Percentiles rank a stretch among this genome's conserved stretches.
Conservation (phyloP, 2,797 vertebrate genomes). For the Simalia tracyae region DNA sequence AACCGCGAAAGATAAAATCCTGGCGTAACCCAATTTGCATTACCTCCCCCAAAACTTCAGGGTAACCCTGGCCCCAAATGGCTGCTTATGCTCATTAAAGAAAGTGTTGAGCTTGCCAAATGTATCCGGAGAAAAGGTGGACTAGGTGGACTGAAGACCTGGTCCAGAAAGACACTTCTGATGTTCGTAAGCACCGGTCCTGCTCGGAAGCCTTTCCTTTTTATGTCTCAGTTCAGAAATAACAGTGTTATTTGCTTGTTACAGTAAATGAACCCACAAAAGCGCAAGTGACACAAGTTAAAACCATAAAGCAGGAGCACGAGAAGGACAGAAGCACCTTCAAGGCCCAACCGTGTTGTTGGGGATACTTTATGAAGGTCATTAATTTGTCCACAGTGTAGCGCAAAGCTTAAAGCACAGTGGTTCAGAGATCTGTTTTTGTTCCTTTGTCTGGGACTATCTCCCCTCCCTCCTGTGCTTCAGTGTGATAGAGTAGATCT, state of each 20-base stretch:
- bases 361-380: not conserved
- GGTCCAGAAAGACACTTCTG: not conserved
- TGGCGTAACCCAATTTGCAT: not conserved
- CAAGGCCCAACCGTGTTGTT: not conserved
- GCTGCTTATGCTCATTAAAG: not conserved
- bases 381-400: not conserved
- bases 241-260: not conserved
- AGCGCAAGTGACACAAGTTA: not conserved
- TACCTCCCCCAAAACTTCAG: not conserved
- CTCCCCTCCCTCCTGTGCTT: not conserved
- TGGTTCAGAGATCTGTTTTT: not conserved
- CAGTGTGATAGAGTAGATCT: not conserved
- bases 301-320: not conserved
- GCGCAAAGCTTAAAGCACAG: not conserved
- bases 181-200: not conserved
- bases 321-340: not conserved
- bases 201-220: not conserved
- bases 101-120: not conserved
- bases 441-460: not conserved
- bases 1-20: not conserved
- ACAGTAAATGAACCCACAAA: not conserved
- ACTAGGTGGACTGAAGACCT: not conserved
- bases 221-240: not conserved
- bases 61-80: not conserved
- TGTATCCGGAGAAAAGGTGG: not conserved